Evolutionary conservation across 1,140 invertebrate genomes (phyloP), one percentile per base, ranked within the genome.

Genomic region (Apocrypta bakeri): DNA sequence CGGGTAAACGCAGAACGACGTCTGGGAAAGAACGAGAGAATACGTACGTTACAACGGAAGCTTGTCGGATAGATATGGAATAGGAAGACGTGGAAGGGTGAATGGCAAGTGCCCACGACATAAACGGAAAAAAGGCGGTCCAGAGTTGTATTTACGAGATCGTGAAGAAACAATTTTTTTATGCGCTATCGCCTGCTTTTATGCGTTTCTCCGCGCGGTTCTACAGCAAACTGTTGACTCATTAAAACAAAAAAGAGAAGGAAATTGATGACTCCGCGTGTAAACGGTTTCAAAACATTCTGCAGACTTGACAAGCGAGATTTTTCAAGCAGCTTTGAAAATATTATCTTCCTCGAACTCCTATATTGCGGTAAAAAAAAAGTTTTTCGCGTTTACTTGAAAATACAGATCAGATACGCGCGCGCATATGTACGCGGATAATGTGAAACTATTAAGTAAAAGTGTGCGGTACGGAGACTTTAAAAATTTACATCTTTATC

Each of bases 401-500:
- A 72, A 72, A 24, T 72, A 42, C 33, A 72, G 33, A 40, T 72
- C 69, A 40, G 69, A 42, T 72, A 72, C 1, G 69, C n/a, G n/a
- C 37, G 69, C 37, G 31, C 37, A 72, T 72, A 72, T 42, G 68
- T 29, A 71, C 68, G 68, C 27, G 69, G 69, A 72, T 72, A 72
- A 72, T 72, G 33, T 2, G 69, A 72, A 72, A 72, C 69, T 72
- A 72, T 72, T 72, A 72, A 72, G 37, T 37, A 72, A 72, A 72
- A 40, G 69, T 72, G 69, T 37, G 24, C 27, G 4, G 29, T 9
- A 17, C 21, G 37, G 68, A 6, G 69, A 40, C 69, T 72, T 72
- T 72, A 42, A 72, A 72, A 72, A 72, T 72, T 72, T 72, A 72
- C 69, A 72, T 72, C 69, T 72, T 72, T 72, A 72, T 72, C 37